Base-by-base conservation (phyloP, 2,113 vertebrate genomes). In the Aptenodytes forsteri region DNA sequence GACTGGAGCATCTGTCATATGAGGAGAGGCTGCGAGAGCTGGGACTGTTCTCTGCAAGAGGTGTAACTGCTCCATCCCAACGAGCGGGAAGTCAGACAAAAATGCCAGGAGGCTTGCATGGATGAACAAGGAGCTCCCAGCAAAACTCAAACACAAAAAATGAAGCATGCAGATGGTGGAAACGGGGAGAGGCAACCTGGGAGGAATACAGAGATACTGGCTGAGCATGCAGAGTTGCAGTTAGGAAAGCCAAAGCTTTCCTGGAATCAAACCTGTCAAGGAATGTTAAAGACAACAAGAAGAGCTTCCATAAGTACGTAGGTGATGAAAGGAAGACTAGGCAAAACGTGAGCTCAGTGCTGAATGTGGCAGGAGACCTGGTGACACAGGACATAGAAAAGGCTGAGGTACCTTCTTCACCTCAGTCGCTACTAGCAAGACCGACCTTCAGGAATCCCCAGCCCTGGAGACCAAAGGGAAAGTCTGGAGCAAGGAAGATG, bases 61-160 rank as follows among this genome's bases (percentile, higher is more conserved):
- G n/a, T 79, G n/a, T n/a, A 83, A 83, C n/a, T 71, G 80, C 61
- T 94, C 29, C 81, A 54, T 34, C 54, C 64, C 64, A 81, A 2
- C 1, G 3, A 87, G 55, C 0, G 0, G 13, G 7, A 81, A 70
- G 52, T 11, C 58, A 69, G 58, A n/a, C 23, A 77, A 84, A 83
- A 95, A 83, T 32, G 20, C 18, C 71, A 47, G 67, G 32, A 92
- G 32, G 56, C 38, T 56, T 67, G 42, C 55, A 67, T 4, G n/a
- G 42, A 64, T 65, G 34, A 91, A 65, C 49, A 62, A 55, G 21
- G 17, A 69, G 29, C 56, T 73, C 44, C 32, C 27, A 91, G 38
- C n/a, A 92, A 80, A 92, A 83, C 56, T 86, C n/a, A 90, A 42
- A 66, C 9, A 58, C 21, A 73, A 87, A 59, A 82, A 58, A 36